These are phyloP conservation scores for Doryteuthis pealeii DNA, from an alignment of 1,140 invertebrate species.

Conservation along the genomic window DNA sequence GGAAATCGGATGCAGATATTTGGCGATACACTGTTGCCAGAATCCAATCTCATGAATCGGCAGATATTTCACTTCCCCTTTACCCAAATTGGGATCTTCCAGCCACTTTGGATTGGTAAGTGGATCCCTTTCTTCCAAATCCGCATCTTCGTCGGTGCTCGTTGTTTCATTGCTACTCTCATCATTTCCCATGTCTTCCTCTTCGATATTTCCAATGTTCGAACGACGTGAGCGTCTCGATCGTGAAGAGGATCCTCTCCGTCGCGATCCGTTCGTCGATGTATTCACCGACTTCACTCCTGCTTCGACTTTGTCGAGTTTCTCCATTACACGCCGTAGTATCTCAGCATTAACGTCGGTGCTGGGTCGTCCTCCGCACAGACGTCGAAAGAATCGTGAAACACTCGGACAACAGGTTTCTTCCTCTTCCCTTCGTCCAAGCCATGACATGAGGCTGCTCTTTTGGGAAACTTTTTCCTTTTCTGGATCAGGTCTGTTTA, in stretches of 20 bases:
- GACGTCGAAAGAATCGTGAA: conserved; percentile 19
- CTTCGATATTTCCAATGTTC: conserved; percentile 26
- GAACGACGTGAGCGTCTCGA: conserved; percentile 32
- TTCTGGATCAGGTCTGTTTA: conserved; percentile 50
- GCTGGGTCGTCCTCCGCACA: conserved; percentile 23
- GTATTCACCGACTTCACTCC: conserved; percentile 29
- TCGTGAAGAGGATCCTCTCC: conserved; percentile 29
- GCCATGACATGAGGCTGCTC: conserved; percentile 27
- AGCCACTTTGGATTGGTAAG: conserved; percentile 36
- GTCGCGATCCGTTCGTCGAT: conserved; percentile 20
- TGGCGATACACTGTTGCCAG: conserved; percentile 46
- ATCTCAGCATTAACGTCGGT: conserved; percentile 36
- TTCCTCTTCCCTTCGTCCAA: conserved; percentile 36
- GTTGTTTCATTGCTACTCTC: conserved; percentile 26
- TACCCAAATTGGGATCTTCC: conserved; percentile 70
- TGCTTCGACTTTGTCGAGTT: conserved; percentile 37
- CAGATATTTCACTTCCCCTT: conserved; percentile 68
- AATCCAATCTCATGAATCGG: conserved; percentile 40
- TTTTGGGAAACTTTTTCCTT: conserved; percentile 32
- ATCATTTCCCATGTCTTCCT: conserved; percentile 27
- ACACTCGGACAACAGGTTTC: conserved; percentile 31
- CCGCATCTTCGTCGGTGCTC: conserved; percentile 21
- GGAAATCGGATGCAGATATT: conserved; percentile 46
- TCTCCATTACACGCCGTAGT: conserved; percentile 36
- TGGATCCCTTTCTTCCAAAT: conserved; percentile 34